Base-by-base conservation (phyloP, 2,888 invertebrate species). In the Diabrotica balteata region DNA sequence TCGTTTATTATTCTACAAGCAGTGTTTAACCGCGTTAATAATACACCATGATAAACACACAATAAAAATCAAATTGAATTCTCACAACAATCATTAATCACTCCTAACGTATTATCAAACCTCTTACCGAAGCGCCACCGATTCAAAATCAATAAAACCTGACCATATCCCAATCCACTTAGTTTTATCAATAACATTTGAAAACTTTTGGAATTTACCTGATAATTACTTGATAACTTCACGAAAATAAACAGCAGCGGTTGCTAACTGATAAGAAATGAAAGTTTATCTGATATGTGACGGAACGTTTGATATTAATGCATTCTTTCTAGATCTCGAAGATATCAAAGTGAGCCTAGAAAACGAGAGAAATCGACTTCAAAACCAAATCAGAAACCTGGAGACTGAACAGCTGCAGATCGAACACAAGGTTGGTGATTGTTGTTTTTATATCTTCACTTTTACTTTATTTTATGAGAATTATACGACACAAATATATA, bases 271-370 rank as follows among this genome's bases (percentile, higher is more conserved):
- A 43, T 42, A 22, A 55, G 47, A 32, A 54, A 62, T 55, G 54
- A 62, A 47, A 53, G 44, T 57, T 7, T 42, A 22, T 44, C 43
- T 50, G 17, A 60, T 49, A 11, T 11, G 50, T 49, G 63, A 59
- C 17, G 11, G 45, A 44, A 11, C n/a, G 50, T 59, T 43, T 55
- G 63, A 63, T 32, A 22, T 59, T 44, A 55, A 60, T 22, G n/a
- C 42, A 7, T 66, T 54, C 17, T 64, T 66, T 64, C 46, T 77
- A 90, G 91, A 86, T 69, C 81, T 95, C 75, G 95, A 96, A 84
- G 96, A 96, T 76, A 87, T 89, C 71, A 93, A 92, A 78, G 88
- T 90, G 10, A 86, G 89, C 0, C 81, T 94, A 10, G 93, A 94
- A 75, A 87, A 90, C 61, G 96, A 96, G 77, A 87, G 93, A 9